Evolutionary conservation across 1,140 invertebrate species (phyloP), one percentile per base, ranked within the genome.

Genomic region (Achatina immaculata): DNA sequence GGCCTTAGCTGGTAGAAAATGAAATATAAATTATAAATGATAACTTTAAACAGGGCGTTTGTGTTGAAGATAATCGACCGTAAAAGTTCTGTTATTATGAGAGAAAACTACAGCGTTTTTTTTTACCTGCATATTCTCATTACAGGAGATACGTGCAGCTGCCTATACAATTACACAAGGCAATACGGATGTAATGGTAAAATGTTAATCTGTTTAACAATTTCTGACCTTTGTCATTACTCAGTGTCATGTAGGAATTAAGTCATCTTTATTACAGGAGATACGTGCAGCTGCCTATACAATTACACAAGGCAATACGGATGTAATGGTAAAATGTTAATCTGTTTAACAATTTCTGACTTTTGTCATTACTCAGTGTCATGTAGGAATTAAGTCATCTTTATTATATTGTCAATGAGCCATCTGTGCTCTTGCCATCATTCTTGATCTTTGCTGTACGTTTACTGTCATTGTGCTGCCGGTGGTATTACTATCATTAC

Each of bases 151-250:
- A n/a, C 9, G 14, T 78, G 76, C 24, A 38, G 34, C 40, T 78
- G 76, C 42, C 65, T 78, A 6, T 78, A 78, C 65, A 66, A 78
- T 62, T 45, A 78, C n/a, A 43, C 74, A 3, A 7, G 1, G 24
- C 31, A 62, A 14, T 62, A 7, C n/a, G 74, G 74, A 62, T 76
- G 74, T 76, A 19, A 43, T 34, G 55, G 74, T 76, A 43, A 76
- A 36, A 11, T 66, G n/a, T 66, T 36, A 66, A 9, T 66, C 7
- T 28, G n/a, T 55, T 36, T 66, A n/a, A 28, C 62, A 9, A 31
- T 66, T 28, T 66, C 62, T 66, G 62, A 7, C 7, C 19, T 48
- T 48, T 48, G 45, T 48, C 45, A 48, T 48, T 48, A 19, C 19
- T 48, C 45, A 48, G 45, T 48, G 19, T 19, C n/a, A n/a, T n/a